phyloP scores from a whole-genome alignment of 2,888 invertebrate species.

The Morpho deidamia region DNA sequence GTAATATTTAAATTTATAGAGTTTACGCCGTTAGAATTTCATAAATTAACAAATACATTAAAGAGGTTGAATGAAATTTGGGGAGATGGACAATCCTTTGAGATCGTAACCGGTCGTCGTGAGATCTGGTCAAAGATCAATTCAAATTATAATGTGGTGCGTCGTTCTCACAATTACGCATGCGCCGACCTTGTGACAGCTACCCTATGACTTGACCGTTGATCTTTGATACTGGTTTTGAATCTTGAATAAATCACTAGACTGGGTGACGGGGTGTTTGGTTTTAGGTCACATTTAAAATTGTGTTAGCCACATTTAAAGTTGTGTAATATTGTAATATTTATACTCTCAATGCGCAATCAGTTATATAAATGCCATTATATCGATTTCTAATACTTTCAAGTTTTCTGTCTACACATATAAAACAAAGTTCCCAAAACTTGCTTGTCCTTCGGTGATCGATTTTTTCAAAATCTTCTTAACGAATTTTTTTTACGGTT shows the following conservation, averaged over 20 bases:
- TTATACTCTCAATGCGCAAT: no score
- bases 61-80: conserved; percentile 50
- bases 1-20: conserved; percentile 25
- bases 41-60: conserved; percentile 44
- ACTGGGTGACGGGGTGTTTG: not conserved
- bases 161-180: conserved; percentile 56
- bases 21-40: conserved; percentile 40
- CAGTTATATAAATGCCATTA: no score
- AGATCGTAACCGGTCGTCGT: conserved; percentile 47
- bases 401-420: no score
- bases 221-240: conserved; percentile 41
- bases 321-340: no score
- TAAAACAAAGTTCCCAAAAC: no score
- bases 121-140: conserved; percentile 61
- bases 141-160: conserved; percentile 33
- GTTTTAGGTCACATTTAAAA: no score
- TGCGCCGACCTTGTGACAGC: conserved; percentile 53
- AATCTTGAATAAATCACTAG: conserved; percentile 7
- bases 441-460: no score
- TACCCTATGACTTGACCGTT: conserved; percentile 58
- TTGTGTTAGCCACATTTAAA: no score
- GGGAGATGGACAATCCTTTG: conserved; percentile 38
- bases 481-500: no score
- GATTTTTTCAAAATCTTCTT: no score
- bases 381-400: no score